Conservation (phyloP, 2,797 vertebrate genomes). For the Nasua narica region DNA sequence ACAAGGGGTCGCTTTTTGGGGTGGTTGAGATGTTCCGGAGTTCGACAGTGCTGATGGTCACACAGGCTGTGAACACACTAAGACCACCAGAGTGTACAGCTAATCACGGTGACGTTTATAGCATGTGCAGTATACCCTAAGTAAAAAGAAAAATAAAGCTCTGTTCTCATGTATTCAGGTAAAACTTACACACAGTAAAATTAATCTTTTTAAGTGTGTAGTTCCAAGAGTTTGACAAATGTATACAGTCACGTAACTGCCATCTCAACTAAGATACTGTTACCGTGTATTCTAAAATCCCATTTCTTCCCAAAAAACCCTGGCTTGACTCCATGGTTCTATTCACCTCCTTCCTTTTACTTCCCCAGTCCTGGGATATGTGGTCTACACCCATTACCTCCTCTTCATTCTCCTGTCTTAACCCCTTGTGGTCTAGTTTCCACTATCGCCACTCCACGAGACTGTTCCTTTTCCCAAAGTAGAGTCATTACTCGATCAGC, state of each 20-base stretch:
- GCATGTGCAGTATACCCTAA: not conserved
- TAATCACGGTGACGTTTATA: not conserved
- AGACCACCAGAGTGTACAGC: not conserved
- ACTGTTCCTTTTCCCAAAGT: not conserved
- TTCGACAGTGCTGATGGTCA: not conserved
- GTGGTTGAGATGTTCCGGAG: not conserved
- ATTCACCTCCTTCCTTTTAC: not conserved
- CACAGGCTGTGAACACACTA: not conserved
- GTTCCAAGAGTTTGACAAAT: not conserved
- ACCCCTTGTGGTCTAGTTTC: not conserved
- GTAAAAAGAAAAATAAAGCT: not conserved
- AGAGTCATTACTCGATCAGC: not conserved
- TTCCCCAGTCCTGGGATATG: not conserved
- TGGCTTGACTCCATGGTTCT: not conserved
- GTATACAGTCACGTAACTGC: not conserved
- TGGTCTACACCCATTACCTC: not conserved
- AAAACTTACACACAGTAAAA: not conserved
- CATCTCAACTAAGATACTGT: not conserved
- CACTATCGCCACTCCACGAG: not conserved
- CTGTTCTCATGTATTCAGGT: not conserved
- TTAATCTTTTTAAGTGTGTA: not conserved
- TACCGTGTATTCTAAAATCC: not conserved
- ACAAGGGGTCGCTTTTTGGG: not conserved
- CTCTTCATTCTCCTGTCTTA: not conserved
- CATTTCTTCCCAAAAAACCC: not conserved